phyloP scores from a whole-genome alignment of 2,113 vertebrate genomes.

The Cinclus mexicanus region DNA sequence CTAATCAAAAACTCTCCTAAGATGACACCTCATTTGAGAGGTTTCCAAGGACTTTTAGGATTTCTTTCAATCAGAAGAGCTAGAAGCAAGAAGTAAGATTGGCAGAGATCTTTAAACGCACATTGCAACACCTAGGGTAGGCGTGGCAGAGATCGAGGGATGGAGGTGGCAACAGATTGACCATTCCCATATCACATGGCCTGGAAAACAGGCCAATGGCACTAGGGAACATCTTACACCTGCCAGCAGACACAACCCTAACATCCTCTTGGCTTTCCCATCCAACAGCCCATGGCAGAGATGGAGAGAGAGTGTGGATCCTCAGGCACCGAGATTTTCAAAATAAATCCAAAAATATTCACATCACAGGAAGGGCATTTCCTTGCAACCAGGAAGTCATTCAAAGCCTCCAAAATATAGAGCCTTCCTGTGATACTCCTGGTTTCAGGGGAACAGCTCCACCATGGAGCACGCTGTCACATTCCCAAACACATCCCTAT shows the following conservation, averaged over 20 bases:
- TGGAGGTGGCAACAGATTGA: not conserved
- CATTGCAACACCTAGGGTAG: not conserved
- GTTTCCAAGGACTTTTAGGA: not conserved
- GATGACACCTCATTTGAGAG: not conserved
- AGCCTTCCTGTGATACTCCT: not conserved
- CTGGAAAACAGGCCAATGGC: not conserved
- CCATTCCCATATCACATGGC: not conserved
- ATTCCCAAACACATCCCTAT: not conserved
- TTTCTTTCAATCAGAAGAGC: not conserved
- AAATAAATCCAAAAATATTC: not conserved
- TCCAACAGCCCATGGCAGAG: not conserved
- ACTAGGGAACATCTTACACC: not conserved
- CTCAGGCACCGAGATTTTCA: not conserved
- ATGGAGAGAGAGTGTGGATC: not conserved
- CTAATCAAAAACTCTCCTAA: not conserved
- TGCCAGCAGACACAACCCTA: not conserved
- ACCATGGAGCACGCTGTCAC: not conserved
- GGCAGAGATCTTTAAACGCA: not conserved
- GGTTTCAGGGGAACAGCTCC: not conserved
- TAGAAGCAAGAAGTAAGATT: not conserved
- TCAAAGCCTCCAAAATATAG: not conserved
- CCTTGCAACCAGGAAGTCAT: not conserved
- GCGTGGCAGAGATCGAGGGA: not conserved
- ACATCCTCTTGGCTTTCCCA: not conserved
- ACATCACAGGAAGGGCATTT: not conserved